Base-by-base conservation (phyloP, 2,797 vertebrate species). In the Eleutherodactylus coqui region DNA sequence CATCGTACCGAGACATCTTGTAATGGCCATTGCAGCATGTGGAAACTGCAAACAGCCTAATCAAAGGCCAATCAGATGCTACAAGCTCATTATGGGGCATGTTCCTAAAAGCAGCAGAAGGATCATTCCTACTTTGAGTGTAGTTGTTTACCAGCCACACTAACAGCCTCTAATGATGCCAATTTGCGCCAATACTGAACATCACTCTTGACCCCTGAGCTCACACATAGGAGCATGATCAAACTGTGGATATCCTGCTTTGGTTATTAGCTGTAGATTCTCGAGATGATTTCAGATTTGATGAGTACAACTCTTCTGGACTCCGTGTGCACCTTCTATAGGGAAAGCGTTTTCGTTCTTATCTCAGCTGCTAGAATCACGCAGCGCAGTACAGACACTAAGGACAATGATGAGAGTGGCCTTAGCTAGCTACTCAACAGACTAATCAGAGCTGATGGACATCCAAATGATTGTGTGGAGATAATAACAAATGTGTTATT, bases 91-190 rank as follows among this genome's bases (percentile, higher is more conserved):
- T 41, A 70, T n/a, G 21, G 67, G 38, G 67, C 67, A 10, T n/a
- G 36, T 4, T 70, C 36, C 67, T 70, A 11, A 41, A 13, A 41
- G 21, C 21, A 10, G 67, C 67, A 70, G 36, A 13, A 41, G 38
- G 36, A 34, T 67, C 14, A 19, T 17, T 21, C 32, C 16, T 17
- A 2, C 11, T 34, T 34, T 19, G 62, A 43, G 67, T 13, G 36
- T 38, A 41, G 67, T 2, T 21, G n/a, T 43, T 41, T 70, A 24
- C 67, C 67, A 14, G 67, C 34, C 8, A 2, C 67, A 70, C 16
- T 41, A 70, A n/a, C 36, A n/a, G 67, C 38, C 67, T 70, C 36
- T 70, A 70, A 70, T 70, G 67, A 70, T 4, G 36, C 67, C 67
- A 41, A 70, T 70, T 41, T 70, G 36, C 10, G 21, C 38, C 67